Percentiles rank a stretch among this genome's conserved stretches.
Evolutionary conservation across 2,888 invertebrate genomes (phyloP).

Genomic region (Nephrotoma flavescens): DNA sequence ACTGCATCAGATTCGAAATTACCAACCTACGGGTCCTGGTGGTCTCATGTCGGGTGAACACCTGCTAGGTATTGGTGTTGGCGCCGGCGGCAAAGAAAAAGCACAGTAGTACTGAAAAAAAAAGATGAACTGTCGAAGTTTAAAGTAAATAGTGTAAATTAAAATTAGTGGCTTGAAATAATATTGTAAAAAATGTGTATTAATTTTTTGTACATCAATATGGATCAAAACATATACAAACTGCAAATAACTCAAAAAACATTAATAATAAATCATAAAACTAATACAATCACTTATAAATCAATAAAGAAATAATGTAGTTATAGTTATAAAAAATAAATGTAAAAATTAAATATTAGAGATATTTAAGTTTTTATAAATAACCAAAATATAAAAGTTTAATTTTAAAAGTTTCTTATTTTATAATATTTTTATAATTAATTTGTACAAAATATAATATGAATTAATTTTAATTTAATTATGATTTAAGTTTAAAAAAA

Average conservation of each 20-base stretch:
- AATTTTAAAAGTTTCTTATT: neutral
- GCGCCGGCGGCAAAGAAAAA: conserved; percentile 24
- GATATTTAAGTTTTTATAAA: neutral
- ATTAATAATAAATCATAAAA: neutral
- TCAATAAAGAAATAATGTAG: neutral
- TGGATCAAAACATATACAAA: neutral
- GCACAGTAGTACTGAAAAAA: conserved; percentile 5
- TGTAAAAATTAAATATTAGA: neutral
- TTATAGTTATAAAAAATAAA: neutral
- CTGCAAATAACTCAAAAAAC: neutral
- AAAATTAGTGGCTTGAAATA: neutral
- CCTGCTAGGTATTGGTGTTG: conserved; percentile 37
- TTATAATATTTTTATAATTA: neutral
- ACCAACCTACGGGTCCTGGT: conserved; percentile 61
- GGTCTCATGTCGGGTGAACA: conserved; percentile 55
- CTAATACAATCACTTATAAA: neutral
- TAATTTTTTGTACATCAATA: neutral
- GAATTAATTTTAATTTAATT: neutral
- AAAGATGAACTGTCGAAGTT: too few relatives aligned
- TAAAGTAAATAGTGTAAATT: neutral
- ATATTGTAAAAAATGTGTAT: neutral
- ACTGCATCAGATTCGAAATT: conserved; percentile 91
- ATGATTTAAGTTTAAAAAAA: neutral
- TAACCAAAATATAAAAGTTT: neutral
- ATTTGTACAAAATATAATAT: neutral